Evolutionary conservation across 1,140 invertebrate species (phyloP), one percentile per base, ranked within the genome.

Genomic region (Zaprionus africanus): DNA sequence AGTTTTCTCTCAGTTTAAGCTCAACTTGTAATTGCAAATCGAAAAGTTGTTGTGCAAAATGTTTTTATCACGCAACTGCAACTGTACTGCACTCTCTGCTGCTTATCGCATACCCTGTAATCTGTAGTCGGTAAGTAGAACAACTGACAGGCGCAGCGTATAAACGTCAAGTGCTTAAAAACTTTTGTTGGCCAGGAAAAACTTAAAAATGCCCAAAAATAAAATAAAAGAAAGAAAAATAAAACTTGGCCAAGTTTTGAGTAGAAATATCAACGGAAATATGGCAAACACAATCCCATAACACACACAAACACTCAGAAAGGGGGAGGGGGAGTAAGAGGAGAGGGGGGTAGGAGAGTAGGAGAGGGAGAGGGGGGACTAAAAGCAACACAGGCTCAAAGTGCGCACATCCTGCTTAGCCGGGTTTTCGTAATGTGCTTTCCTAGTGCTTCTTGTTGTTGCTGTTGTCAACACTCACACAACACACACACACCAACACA

Each of bases 211-310:
- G 59, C 15, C 67, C 43, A 64, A 70, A 64, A 56, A 66, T 56
- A 72, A 66, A 56, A 70, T 54, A 54, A 76, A 43, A 31, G 28
- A 22, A 69, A 46, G 12, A 34, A n/a, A 53, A 74, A 74, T 58
- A 59, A 63, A 82, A 65, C 63, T 80, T 63, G 78, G 46, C 43
- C 77, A 84, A 80, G 65, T 84, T 84, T 80, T 57, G 49, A 80
- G 81, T 71, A 78, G 53, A 84, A 84, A 84, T 76, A 83, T 84
- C 78, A 81, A 80, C 81, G 81, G 74, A 84, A 84, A 81, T 84
- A 84, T 84, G 82, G 74, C 78, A 69, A 66, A 61, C 59, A 54
- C 67, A 70, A 68, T 15, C 54, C 59, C 7, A 49, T 34, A 58
- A 67, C 51, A 68, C 70, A 62, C n/a, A 58, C 61, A 68, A 15